phyloP scores from a whole-genome alignment of 2,888 invertebrate genomes.

The Oasisia sp. region DNA sequence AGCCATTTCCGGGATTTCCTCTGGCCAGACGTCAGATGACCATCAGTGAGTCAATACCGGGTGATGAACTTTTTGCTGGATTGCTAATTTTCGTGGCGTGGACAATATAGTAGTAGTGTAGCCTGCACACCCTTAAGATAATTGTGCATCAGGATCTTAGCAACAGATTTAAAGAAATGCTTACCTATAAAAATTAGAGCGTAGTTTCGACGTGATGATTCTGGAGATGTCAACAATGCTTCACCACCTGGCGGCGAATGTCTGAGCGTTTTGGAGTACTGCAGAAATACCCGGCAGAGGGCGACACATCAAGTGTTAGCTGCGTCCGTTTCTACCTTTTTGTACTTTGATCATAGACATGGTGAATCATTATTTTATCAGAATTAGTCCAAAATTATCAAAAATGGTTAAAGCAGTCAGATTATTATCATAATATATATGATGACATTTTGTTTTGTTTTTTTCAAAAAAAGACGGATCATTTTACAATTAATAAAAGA shows the following conservation, averaged over 20 bases:
- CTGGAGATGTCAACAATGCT: neutral
- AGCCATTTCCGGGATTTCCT: no score
- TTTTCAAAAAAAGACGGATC: no score
- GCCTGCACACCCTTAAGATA: neutral
- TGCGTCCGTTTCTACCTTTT: neutral
- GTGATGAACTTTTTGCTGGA: no score
- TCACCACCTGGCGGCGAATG: neutral
- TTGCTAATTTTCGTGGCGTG: neutral
- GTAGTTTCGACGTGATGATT: neutral
- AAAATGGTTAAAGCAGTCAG: no score
- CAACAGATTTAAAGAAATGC: neutral
- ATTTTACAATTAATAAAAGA: no score
- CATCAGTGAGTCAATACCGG: no score
- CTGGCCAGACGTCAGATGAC: no score
- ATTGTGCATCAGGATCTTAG: neutral
- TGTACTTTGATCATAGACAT: no score
- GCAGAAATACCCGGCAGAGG: neutral
- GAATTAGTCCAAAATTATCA: no score
- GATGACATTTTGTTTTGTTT: no score
- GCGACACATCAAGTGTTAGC: neutral
- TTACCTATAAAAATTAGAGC: neutral
- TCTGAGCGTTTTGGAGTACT: neutral
- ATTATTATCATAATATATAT: no score
- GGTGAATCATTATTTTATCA: no score
- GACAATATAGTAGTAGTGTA: neutral